These are phyloP conservation scores for Plutella xylostella DNA, from an alignment of 2,888 invertebrate species.

Conservation along the genomic window DNA sequence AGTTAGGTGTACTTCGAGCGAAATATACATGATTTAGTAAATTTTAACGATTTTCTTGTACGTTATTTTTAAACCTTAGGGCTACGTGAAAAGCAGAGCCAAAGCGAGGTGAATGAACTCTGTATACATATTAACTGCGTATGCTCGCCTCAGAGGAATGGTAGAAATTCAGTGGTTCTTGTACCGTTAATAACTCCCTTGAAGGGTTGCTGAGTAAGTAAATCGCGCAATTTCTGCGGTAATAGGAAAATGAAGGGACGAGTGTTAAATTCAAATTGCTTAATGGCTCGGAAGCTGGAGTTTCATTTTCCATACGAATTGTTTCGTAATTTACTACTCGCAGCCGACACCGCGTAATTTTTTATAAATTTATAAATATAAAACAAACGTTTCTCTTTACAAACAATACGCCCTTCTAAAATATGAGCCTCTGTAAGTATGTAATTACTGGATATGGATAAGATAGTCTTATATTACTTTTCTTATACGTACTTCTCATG, in stretches of 20 bases:
- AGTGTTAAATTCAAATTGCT: conserved; percentile 68
- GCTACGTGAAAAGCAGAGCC: no score
- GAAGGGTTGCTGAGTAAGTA: conserved; percentile 24
- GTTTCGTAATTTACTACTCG: conserved; percentile 58
- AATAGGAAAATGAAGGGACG: conserved; percentile 66
- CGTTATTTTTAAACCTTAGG: no score
- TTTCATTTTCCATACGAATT: conserved; percentile 68
- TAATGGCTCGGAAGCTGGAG: conserved; percentile 63
- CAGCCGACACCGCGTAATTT: conserved; percentile 25
- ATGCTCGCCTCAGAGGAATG: background rate
- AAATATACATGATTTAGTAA: conserved; percentile 17
- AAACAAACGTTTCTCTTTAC: conserved; percentile 18
- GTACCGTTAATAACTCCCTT: conserved; percentile 7
- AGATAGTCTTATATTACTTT: no score
- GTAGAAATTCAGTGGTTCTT: conserved; percentile 2
- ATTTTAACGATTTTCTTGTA: conserved; percentile 4
- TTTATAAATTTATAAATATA: conserved; percentile 42
- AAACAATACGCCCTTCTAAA: no score
- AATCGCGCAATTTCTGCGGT: conserved; percentile 50
- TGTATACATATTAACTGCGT: no score
- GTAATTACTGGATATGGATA: no score
- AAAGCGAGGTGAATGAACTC: no score
- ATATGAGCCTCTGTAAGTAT: no score
- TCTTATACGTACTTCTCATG: no score
- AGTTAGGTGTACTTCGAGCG: conserved; percentile 16